Evolutionary conservation across 2,797 vertebrate genomes (phyloP).

Genomic region (Chromis chromis): DNA sequence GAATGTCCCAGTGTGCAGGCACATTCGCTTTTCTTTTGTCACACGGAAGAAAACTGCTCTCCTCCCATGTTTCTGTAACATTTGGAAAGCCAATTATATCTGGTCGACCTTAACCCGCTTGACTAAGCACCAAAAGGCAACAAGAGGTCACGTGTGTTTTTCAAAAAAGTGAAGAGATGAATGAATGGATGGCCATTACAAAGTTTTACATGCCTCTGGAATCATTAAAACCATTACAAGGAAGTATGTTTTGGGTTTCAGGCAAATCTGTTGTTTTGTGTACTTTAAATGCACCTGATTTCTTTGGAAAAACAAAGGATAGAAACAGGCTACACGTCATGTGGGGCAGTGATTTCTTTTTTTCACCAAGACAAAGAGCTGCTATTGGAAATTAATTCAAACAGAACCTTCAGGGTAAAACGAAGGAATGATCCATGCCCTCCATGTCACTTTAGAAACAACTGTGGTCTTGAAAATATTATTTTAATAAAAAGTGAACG

Average conservation of each 20-base stretch:
- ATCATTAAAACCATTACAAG: slow-evolving; percentile 56
- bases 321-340: slow-evolving; percentile 70
- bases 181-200: slow-evolving; percentile 49
- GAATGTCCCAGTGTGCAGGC: slow-evolving; percentile 83
- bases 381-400: slow-evolving; percentile 68
- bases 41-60: slow-evolving; percentile 67
- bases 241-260: slow-evolving; percentile 47
- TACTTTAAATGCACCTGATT: slow-evolving; percentile 77
- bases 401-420: slow-evolving; percentile 68
- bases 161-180: slow-evolving; percentile 55
- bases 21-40: slow-evolving; percentile 66
- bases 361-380: slow-evolving; percentile 69
- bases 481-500: slow-evolving; percentile 89
- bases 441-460: slow-evolving; percentile 82
- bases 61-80: slow-evolving; percentile 70
- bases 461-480: slow-evolving; percentile 87
- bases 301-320: slow-evolving; percentile 67
- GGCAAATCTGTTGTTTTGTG: slow-evolving; percentile 58
- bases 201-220: slow-evolving; percentile 65
- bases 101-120: slow-evolving; percentile 68
- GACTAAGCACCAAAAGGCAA: slow-evolving; percentile 85
- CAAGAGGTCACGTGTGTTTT: slow-evolving; percentile 78
- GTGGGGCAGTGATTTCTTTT: slow-evolving; percentile 71
- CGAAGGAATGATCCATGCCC: slow-evolving; percentile 72
- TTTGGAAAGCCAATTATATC: slow-evolving; percentile 71